Evolutionary conservation across 1,140 invertebrate genomes (phyloP), one percentile per base, ranked within the genome.

Genomic region (Zophobas morio): DNA sequence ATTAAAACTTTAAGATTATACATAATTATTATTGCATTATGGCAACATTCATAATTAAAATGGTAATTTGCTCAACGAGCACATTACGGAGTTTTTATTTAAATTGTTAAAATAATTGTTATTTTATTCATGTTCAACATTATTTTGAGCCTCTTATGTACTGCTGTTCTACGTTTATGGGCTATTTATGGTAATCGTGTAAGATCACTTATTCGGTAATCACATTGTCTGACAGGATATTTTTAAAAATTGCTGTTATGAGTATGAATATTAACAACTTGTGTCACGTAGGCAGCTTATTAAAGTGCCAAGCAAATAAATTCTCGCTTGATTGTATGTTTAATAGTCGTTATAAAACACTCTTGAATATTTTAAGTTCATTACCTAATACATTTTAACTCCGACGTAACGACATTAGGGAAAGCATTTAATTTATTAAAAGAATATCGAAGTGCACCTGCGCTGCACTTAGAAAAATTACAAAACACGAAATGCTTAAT

Each of bases 1-100:
- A 72, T 72, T 72, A 72, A 72, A 72, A 72, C 70, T 72, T 72
- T 72, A 51, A 51, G 51, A 72, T 54, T 72, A 72, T 1, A 72
- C 47, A 51, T 36, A 51, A 72, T 51, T 51, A 51, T 53, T 72
- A 53, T 72, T 53, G 5, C 70, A 51, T 66, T 66, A 51, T 51
- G 49, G n/a, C 49, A 51, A 51, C n/a, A 20, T 51, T 51, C n/a
- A 51, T 51, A 51, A 51, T 51, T 51, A 51, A 51, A 20, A 20
- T 20, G 49, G 3, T 20, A 51, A 63, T 63, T 39, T 63, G 39
- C 32, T 47, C 39, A n/a, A 40, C 8, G 33, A 42, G 39, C 37
- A 32, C 60, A 33, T 20, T 20, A 40, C 33, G 32, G 8, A 8
- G 6, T 37, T 6, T 63, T 34, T 37, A 63, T 63, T 63, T 37